Conservation (phyloP, 2,797 vertebrate genomes). For the Danionella dracula region DNA sequence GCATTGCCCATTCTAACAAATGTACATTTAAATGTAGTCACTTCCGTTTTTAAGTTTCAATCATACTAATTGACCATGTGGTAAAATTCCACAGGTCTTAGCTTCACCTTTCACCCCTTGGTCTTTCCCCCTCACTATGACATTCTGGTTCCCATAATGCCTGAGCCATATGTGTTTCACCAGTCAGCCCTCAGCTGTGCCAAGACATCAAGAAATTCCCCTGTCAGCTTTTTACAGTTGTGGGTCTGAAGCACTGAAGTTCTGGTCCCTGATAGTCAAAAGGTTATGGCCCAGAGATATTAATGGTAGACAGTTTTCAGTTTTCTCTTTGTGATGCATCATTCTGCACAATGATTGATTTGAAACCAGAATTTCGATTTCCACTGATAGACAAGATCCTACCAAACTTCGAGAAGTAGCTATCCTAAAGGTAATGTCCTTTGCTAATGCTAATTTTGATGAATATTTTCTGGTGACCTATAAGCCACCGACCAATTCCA, state of each 20-base stretch:
- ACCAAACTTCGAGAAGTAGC: too few species aligned
- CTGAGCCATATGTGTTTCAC: neutral
- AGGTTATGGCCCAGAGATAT: constrained; percentile 17
- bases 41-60: too few species aligned
- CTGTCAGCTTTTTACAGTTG: constrained; percentile 28
- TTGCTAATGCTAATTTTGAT: too few species aligned
- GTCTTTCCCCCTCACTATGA: neutral
- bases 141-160: neutral
- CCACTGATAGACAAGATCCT: too few species aligned
- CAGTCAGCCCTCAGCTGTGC: constrained; percentile 38
- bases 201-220: constrained; percentile 33
- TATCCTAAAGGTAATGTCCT: too few species aligned
- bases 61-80: neutral
- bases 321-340: neutral
- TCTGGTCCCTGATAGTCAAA: constrained; percentile 5
- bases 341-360: neutral
- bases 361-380: neutral
- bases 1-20: neutral
- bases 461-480: too few species aligned
- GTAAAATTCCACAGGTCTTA: neutral
- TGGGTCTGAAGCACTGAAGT: neutral
- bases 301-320: neutral
- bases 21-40: neutral
- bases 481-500: too few species aligned
- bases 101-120: neutral